These are phyloP conservation scores for Drosophila asahinai DNA, from an alignment of 1,140 invertebrate genomes.

Conservation along the genomic window DNA sequence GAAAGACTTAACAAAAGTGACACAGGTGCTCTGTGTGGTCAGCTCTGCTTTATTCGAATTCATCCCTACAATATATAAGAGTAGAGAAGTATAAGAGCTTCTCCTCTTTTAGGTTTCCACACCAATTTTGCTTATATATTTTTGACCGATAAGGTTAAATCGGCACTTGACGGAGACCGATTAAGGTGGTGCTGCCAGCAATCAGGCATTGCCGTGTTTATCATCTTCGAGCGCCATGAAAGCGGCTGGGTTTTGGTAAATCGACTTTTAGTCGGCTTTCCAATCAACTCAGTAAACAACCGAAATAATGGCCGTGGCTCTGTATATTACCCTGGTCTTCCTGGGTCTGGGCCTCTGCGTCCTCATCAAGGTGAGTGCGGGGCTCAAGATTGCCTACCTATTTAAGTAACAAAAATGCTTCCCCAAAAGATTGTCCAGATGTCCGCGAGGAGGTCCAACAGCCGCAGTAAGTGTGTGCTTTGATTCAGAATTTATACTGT, in stretches of 20 bases:
- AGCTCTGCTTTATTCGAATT: neutral
- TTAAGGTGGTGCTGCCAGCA: neutral
- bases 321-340: constrained; percentile 29
- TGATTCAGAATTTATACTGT: neutral
- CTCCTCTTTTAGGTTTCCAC: neutral
- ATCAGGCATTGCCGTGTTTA: constrained; percentile 9
- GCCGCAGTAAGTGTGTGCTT: constrained; percentile 17
- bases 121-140: constrained; percentile 5
- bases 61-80: constrained; percentile 1
- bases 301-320: constrained; percentile 27
- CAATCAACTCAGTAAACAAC: neutral
- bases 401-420: neutral
- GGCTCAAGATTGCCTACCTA: no score
- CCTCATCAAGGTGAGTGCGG: constrained; percentile 50
- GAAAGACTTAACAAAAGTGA: no score
- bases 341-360: constrained; percentile 13
- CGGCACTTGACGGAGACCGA: neutral
- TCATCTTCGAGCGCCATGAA: constrained; percentile 6
- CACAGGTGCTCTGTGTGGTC: neutral
- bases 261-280: constrained; percentile 19
- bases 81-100: neutral
- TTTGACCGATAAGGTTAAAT: constrained; percentile 43
- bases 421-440: constrained; percentile 16
- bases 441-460: neutral
- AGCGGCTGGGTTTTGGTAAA: neutral